Evolutionary conservation across 2,888 invertebrate species (phyloP), one percentile per base, ranked within the genome.

Genomic region (Rhabditoides inermis): DNA sequence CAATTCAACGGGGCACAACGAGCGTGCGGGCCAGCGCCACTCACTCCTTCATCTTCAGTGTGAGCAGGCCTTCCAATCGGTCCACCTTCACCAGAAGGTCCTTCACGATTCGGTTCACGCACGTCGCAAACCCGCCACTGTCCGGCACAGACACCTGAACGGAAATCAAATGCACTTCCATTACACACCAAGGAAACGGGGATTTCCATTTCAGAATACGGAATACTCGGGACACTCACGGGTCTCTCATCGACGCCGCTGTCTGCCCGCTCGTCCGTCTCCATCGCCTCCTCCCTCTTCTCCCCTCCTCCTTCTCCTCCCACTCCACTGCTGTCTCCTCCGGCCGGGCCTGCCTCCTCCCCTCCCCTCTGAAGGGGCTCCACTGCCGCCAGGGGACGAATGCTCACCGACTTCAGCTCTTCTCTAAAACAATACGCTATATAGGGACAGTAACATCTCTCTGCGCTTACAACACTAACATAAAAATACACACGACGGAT

Each of bases 341-440:
- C 12, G 58, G 58, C 10, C n/a, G n/a, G 54, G 41, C 36, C 44
- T 35, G 35, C 51, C n/a, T 59, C 53, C 18, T 48, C 45, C n/a
- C 46, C 44, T 22, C 61, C 63, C 18, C 57, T 55, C 42, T 59
- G 41, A 12, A 63, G 45, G 12, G 63, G 63, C n/a, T 53, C 60
- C 7, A 63, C 63, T 10, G 61, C 49, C 5, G 61, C 48, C 25
- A 57, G 49, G 2, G 63, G 63, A 6, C 63, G 45, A 40, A n/a
- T 63, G 61, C 1, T 53, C 20, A 23, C 25, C 2, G n/a, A 26
- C n/a, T 40, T 26, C 37, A 42, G 15, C 10, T 49, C 49, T 40
- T 49, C 49, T 23, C 49, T 49, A 20, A 23, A 42, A 49, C 32
- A 18, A n/a, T 40, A 32, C 5, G 5, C 7, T 48, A n/a, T n/a